These are phyloP conservation scores for Brachyalestes nurse DNA, from an alignment of 2,797 vertebrate species.

Conservation along the genomic window DNA sequence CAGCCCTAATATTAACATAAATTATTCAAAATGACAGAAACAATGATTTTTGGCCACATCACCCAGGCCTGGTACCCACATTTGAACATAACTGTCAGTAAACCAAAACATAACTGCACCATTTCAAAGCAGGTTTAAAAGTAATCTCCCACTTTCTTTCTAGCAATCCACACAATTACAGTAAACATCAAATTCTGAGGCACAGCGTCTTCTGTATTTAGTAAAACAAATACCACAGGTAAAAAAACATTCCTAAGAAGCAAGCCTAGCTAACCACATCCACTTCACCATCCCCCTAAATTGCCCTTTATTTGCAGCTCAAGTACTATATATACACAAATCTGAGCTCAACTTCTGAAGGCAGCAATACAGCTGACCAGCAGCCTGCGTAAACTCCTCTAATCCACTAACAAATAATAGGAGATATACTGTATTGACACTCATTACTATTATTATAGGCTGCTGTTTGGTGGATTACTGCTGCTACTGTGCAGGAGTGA, in stretches of 20 bases:
- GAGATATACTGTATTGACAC: background rate
- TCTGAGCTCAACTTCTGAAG: background rate
- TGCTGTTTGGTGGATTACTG: background rate
- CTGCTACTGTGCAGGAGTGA: background rate
- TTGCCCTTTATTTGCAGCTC: background rate
- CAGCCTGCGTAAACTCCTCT: background rate
- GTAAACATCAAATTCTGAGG: conserved; percentile 1
- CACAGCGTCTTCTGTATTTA: too few relatives aligned
- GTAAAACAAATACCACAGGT: background rate
- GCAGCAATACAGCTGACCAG: background rate
- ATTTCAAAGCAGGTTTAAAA: background rate
- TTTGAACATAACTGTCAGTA: background rate
- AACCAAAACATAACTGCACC: background rate
- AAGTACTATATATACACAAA: background rate
- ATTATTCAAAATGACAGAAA: too few relatives aligned
- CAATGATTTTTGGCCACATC: too few relatives aligned
- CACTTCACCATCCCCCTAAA: background rate
- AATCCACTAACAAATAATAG: background rate
- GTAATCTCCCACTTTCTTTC: background rate
- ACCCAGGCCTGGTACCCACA: background rate
- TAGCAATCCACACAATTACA: background rate
- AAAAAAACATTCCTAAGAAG: background rate
- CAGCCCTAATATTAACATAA: too few relatives aligned
- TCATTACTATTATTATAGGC: background rate
- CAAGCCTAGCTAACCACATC: background rate